Conservation (phyloP, 92 coral and sea anemone genomes). For the Umimayanthus kanabou region DNA sequence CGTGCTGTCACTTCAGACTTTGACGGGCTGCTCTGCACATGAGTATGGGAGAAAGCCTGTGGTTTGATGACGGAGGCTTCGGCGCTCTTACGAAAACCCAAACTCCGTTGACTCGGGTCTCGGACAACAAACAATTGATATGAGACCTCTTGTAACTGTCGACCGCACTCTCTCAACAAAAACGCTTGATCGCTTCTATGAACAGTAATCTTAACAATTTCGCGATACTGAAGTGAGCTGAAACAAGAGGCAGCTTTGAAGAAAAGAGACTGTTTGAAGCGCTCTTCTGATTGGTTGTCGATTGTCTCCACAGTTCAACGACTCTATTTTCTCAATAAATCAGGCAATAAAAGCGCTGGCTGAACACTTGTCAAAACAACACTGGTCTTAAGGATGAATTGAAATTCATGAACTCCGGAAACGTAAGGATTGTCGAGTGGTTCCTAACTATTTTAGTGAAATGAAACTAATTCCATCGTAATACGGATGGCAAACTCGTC, state of each 20-base stretch:
- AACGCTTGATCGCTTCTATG: constrained; percentile 50
- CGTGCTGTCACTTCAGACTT: constrained; percentile 26
- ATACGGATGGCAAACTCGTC: constrained; percentile 25
- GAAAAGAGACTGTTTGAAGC: constrained; percentile 61
- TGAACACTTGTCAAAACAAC: constrained; percentile 88
- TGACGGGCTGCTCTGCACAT: background rate
- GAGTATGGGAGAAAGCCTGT: background rate
- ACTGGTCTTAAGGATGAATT: constrained; percentile 63
- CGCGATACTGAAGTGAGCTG: constrained; percentile 68
- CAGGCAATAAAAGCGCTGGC: constrained; percentile 71
- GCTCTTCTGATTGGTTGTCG: constrained; percentile 69
- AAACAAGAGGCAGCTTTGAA: constrained; percentile 64
- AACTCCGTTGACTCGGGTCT: constrained; percentile 5
- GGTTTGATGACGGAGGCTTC: background rate
- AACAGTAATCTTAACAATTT: constrained; percentile 67
- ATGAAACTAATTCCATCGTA: constrained; percentile 21
- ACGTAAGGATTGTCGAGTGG: constrained; percentile 56
- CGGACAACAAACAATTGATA: constrained; percentile 34
- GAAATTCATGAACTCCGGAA: constrained; percentile 82
- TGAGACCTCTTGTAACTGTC: constrained; percentile 33
- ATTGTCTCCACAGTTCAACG: constrained; percentile 65
- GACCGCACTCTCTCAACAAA: constrained; percentile 47
- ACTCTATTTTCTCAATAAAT: constrained; percentile 73
- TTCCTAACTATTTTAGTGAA: constrained; percentile 23
- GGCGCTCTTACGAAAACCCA: background rate